Evolutionary conservation across 1,140 invertebrate genomes (phyloP), one percentile per base, ranked within the genome.

Genomic region (Brachionus manjavacas): DNA sequence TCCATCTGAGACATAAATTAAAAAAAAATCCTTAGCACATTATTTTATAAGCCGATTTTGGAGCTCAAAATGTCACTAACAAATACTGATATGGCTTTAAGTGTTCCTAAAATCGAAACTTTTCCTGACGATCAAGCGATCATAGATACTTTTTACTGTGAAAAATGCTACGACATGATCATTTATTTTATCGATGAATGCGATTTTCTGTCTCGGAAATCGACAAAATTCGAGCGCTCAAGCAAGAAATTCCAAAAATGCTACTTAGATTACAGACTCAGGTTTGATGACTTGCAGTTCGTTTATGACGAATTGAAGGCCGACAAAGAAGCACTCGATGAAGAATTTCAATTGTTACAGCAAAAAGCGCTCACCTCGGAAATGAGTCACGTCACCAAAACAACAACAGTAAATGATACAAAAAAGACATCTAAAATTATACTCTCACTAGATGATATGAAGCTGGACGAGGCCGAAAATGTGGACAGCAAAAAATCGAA

Each of bases 341-440:
- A 72, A 72, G 14, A 72, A 16, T 20, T 39, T 7, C 31, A 72
- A 20, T 41, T 12, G 6, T 11, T 41, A 12, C 41, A 49, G 28
- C 11, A 74, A 74, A 43, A 20, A 11, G 3, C 12, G 16, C 14
- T 23, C 11, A 11, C n/a, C 14, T 1, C 28, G 2, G 35, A 72
- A 39, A 25, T 76, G 43, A 76, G 23, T 14, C 72, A 76, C 25
- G 43, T 76, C 2, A 76, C 39, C 9, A 20, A 76, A 14, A 76
- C 43, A 46, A 76, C 39, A 46, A 25, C 20, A 9, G 43, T 76
- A 23, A 76, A 76, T 25, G 72, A 76, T 46, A 25, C 11, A 8
- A 76, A 76, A 76, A 76, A 46, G n/a, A 76, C 72, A 12, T 76
- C 72, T 20, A 76, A 76, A 46, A 76, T 76, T 2, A 49, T 49